Percentiles rank a stretch among this genome's conserved stretches.
These are phyloP conservation scores for Procavia capensis DNA, from an alignment of 2,113 vertebrate genomes.

Conservation along the genomic window DNA sequence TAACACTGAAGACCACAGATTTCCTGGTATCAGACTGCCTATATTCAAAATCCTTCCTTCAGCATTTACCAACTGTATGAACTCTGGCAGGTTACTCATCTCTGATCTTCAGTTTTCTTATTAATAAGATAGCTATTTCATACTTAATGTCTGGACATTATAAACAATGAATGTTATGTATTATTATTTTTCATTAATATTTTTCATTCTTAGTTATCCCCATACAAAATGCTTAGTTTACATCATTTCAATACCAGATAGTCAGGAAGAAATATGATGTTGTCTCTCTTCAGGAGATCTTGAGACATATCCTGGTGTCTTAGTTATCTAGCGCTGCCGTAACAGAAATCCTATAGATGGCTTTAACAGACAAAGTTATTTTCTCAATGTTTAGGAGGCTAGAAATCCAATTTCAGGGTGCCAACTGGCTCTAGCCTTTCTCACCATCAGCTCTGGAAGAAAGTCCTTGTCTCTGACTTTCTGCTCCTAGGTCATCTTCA, in stretches of 20 bases:
- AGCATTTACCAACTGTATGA: background rate
- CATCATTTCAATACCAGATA: background rate
- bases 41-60: background rate
- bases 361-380: too few relatives aligned
- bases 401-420: too few relatives aligned
- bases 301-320: background rate
- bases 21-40: background rate
- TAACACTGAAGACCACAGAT: background rate
- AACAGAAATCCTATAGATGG: too few relatives aligned
- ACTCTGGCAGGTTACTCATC: too few relatives aligned
- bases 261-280: background rate
- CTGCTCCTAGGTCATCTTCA: too few relatives aligned
- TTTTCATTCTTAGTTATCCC: background rate
- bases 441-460: too few relatives aligned
- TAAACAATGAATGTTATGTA: background rate
- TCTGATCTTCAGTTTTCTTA: conserved; percentile 17
- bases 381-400: too few relatives aligned
- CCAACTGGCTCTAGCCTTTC: too few relatives aligned
- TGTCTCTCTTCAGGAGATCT: background rate
- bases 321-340: too few relatives aligned
- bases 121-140: background rate
- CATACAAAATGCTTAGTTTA: background rate
- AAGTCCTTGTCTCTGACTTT: too few relatives aligned
- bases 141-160: background rate
- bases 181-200: background rate